Evolutionary conservation across 2,888 invertebrate species (phyloP).

Genomic region (Cephus rjabovi): DNA sequence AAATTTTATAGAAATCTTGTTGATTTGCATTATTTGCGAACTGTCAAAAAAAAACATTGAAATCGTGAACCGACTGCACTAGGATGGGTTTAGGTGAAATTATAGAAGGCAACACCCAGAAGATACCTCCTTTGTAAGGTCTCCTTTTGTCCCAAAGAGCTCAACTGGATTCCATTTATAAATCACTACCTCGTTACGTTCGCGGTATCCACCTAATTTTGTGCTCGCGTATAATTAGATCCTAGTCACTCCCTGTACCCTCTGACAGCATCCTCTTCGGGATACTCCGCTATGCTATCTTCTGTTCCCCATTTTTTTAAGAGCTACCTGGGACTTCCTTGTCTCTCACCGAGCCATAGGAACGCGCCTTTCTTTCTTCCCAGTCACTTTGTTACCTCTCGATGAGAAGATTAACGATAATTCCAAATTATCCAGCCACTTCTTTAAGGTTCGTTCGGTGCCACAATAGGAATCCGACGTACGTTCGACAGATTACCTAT

Average conservation of each 20-base stretch:
- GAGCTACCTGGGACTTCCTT: neutral
- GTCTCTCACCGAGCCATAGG: neutral
- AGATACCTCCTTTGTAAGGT: neutral
- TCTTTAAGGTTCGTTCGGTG: neutral
- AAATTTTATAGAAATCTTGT: too few relatives aligned
- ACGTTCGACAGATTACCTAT: too few relatives aligned
- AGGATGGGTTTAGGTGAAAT: neutral
- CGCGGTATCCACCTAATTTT: constrained; percentile 38
- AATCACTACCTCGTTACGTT: constrained; percentile 30
- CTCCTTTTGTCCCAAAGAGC: neutral
- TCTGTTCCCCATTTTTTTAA: neutral
- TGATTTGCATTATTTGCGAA: too few relatives aligned
- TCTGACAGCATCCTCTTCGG: neutral
- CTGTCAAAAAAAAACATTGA: too few relatives aligned
- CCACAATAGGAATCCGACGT: neutral
- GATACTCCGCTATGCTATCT: neutral
- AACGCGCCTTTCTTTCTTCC: constrained; percentile 24
- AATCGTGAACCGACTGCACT: too few relatives aligned
- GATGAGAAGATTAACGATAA: constrained; percentile 49
- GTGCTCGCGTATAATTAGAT: constrained; percentile 45
- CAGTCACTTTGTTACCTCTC: constrained; percentile 11
- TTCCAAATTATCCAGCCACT: constrained; percentile 38
- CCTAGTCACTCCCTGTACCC: neutral
- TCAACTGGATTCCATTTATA: constrained; percentile 10
- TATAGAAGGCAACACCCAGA: neutral